phyloP scores from a whole-genome alignment of 1,140 invertebrate species.

The Diorhabda sublineata region DNA sequence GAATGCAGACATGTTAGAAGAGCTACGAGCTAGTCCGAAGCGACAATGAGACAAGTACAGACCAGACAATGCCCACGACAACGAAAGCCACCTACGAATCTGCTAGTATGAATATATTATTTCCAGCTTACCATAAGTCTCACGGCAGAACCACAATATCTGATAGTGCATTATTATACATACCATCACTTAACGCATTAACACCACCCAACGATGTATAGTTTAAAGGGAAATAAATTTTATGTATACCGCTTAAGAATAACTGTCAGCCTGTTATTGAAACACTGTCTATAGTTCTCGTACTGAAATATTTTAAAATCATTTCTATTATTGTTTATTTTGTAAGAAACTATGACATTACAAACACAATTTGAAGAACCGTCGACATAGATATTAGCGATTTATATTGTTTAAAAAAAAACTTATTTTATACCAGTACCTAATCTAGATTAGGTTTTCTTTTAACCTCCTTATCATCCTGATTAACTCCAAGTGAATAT shows the following conservation, averaged over 20 bases:
- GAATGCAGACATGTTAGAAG: constrained; percentile 8
- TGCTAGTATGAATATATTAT: constrained; percentile 21
- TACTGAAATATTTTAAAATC: too few relatives aligned
- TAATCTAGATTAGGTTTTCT: too few relatives aligned
- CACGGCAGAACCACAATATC: constrained; percentile 13
- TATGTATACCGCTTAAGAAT: not conserved
- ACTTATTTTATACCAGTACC: too few relatives aligned
- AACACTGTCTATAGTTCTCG: too few relatives aligned
- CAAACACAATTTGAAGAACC: too few relatives aligned
- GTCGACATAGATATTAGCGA: too few relatives aligned
- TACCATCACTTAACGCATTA: constrained; percentile 17
- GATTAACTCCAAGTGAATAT: too few relatives aligned
- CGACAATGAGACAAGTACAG: constrained; percentile 20
- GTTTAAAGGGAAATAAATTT: constrained; percentile 11
- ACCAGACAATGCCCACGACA: constrained; percentile 23
- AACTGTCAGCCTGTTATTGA: not conserved
- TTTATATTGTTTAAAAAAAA: too few relatives aligned
- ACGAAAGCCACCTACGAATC: constrained; percentile 19
- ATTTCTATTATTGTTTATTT: too few relatives aligned
- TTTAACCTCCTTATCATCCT: too few relatives aligned
- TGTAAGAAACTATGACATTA: too few relatives aligned
- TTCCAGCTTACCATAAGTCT: constrained; percentile 18
- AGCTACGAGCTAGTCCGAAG: constrained; percentile 14
- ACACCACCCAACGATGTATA: constrained; percentile 18
- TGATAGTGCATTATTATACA: constrained; percentile 19